Base-by-base conservation (phyloP, 2,797 vertebrate species). In the Danio albolineatus region DNA sequence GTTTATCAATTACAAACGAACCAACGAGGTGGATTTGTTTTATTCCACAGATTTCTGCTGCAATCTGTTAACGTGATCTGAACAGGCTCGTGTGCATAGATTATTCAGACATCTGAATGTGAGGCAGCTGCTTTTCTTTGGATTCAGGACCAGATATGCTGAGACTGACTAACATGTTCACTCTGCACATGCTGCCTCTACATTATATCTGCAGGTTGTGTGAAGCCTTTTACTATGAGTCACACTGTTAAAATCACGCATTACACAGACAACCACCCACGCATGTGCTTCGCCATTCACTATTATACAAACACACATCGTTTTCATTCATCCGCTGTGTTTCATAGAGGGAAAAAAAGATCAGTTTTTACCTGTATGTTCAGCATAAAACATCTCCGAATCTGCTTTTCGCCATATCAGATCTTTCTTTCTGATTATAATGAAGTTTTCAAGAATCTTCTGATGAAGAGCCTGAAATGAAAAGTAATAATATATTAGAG, bases 321-420 rank as follows among this genome's bases (percentile, higher is more conserved):
- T 17, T 79, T 17, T 36, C 38, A 64, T 79, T 64, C 66, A 78
- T 51, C 13, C 59, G 19, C n/a, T n/a, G 10, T 51, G 10, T 7
- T 44, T 36, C 0, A 10, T 6, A 16, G 2, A 21, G 28, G 13
- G n/a, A n/a, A 73, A 76, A 5, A 17, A 38, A 10, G 0, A 59
- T 28, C 6, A 65, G 61, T 51, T 39, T 70, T 36, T 87, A 98
- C 97, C 97, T 89, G 94, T 89, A 80, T 98, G 97, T 83, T 99
- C 96, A 51, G 87, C 90, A 67, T 98, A 98, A 90, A 99, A 99
- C 56, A 66, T 92, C 86, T 92, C 92, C 2, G 96, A 97, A 76
- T 97, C 94, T 74, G 91, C 89, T 77, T 81, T 89, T 43, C 82
- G 92, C 95, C 96, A 99, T 7, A 88, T 77, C 5, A 98, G 90